Percentiles rank a stretch among this genome's conserved stretches.
phyloP scores from a whole-genome alignment of 1,140 invertebrate genomes.

The Tetraneura akinire region DNA sequence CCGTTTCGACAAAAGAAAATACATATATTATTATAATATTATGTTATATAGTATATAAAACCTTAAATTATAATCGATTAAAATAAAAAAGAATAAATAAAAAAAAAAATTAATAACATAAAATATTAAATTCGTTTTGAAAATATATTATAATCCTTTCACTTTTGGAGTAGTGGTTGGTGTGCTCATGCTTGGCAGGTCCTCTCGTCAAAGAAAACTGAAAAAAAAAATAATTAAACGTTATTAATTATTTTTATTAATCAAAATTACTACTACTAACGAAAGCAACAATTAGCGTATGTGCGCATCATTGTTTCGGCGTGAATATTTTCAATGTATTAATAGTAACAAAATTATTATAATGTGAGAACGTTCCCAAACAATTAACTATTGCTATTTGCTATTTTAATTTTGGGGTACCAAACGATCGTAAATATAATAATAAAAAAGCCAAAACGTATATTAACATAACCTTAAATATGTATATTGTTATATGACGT shows the following conservation, averaged over 20 bases:
- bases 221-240: conserved; percentile 20
- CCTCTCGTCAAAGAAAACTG: background rate
- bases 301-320: background rate
- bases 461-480: background rate
- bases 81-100: conserved; percentile 11
- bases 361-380: conserved; percentile 41
- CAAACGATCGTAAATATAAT: too few species aligned
- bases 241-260: conserved; percentile 25
- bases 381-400: background rate
- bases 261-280: background rate
- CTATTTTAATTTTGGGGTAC: background rate
- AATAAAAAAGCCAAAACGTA: background rate
- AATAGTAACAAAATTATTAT: background rate
- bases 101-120: background rate
- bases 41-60: background rate
- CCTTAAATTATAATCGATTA: conserved; percentile 14
- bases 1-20: conserved; percentile 3
- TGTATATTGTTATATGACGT: too few species aligned
- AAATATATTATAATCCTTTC: background rate
- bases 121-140: conserved; percentile 3
- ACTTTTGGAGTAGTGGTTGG: background rate
- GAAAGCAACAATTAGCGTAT: background rate
- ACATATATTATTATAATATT: background rate
- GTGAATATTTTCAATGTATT: background rate
- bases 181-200: background rate